A percentile compares a stretch with the other conserved stretches of the same genome.
Conservation (phyloP, 2,113 vertebrate species). For the Macrotus californicus region DNA sequence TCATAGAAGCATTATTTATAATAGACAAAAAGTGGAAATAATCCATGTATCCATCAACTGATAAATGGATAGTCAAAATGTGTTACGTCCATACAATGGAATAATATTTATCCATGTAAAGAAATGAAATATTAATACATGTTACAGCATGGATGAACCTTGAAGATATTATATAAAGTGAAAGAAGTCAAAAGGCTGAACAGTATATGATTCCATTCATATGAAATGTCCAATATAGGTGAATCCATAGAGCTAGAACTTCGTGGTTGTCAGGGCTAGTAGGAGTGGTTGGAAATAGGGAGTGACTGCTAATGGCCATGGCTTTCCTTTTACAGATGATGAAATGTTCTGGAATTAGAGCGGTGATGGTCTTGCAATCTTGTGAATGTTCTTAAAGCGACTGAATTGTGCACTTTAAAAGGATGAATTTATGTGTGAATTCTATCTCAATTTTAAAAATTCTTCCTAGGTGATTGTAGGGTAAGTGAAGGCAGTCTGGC, state of each 20-base stretch:
- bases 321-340: not conserved
- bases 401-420: not conserved
- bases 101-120: not conserved
- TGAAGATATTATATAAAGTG: conserved; percentile 1
- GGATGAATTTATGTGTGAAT: not conserved
- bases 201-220: not conserved
- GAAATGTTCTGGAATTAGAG: not conserved
- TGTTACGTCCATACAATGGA: not conserved
- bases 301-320: not conserved
- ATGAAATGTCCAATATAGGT: no score
- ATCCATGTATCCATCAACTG: not conserved
- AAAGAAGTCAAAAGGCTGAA: not conserved
- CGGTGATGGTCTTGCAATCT: not conserved
- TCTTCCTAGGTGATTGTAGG: not conserved
- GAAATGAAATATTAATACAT: not conserved
- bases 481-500: no score
- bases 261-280: not conserved
- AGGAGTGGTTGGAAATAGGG: not conserved
- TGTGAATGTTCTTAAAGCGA: not conserved
- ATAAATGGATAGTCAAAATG: not conserved
- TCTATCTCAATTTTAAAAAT: not conserved
- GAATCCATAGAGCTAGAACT: conserved; percentile 9
- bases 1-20: not conserved
- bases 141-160: not conserved
- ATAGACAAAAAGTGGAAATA: not conserved